Conservation (phyloP, 2,113 vertebrate genomes). For the Todiramphus chloris region DNA sequence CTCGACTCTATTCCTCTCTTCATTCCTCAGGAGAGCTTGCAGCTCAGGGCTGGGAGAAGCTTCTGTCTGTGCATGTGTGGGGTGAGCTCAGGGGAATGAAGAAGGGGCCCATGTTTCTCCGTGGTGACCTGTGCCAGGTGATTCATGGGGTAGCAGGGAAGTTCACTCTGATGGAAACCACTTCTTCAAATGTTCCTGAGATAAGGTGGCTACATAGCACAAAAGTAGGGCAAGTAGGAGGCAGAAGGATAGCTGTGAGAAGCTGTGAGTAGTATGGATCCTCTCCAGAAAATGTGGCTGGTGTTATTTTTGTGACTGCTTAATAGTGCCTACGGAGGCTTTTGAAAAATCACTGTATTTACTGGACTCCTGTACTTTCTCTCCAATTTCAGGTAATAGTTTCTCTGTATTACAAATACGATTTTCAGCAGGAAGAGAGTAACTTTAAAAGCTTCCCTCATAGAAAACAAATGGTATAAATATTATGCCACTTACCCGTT, state of each 20-base stretch:
- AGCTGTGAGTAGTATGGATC: constrained; percentile 15
- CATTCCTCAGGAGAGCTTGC: neutral
- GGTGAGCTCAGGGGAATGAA: neutral
- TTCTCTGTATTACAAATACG: neutral
- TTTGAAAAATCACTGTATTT: neutral
- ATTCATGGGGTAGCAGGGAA: neutral
- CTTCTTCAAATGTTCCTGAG: neutral
- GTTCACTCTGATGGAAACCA: neutral
- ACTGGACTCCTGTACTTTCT: neutral
- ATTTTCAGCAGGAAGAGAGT: neutral
- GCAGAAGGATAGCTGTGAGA: neutral
- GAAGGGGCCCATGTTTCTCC: neutral
- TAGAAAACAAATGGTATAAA: neutral
- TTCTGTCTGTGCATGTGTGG: neutral
- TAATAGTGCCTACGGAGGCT: neutral
- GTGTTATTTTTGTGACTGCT: constrained; percentile 18
- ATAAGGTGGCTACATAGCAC: neutral
- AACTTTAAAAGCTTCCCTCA: neutral
- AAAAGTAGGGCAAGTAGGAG: constrained; percentile 28
- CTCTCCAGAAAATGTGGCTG: neutral
- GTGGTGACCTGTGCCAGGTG: neutral
- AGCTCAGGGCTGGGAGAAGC: constrained; percentile 28
- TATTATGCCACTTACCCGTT: neutral
- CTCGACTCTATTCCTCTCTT: neutral
- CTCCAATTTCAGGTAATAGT: neutral